A percentile compares a stretch with the other conserved stretches of the same genome.
Evolutionary conservation across 1,140 invertebrate species (phyloP).

Genomic region (Gryon sp.): DNA sequence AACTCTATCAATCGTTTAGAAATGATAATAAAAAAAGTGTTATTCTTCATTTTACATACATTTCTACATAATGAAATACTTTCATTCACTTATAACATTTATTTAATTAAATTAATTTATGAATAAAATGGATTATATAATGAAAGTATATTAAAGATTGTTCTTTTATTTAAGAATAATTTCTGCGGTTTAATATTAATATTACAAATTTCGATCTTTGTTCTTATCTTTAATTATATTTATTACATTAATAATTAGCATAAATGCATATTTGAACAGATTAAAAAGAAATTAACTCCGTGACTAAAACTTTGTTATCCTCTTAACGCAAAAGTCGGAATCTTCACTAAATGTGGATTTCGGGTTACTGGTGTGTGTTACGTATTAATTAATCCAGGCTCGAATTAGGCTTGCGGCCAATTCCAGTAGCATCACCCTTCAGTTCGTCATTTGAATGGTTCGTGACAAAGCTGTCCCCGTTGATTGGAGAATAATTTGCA

Average conservation of each 20-base stretch:
- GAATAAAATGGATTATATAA: no score
- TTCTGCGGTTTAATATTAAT: no score
- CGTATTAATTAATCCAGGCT: conserved; percentile 73
- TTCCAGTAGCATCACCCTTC: conserved; percentile 63
- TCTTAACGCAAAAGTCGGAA: conserved; percentile 45
- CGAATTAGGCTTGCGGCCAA: conserved; percentile 70
- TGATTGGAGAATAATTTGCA: conserved; percentile 55
- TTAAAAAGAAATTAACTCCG: no score
- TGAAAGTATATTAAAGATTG: no score
- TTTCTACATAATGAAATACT: not conserved
- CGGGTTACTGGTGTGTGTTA: conserved; percentile 66
- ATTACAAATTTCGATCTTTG: no score
- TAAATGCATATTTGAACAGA: no score
- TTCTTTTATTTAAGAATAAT: no score
- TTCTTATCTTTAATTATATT: no score
- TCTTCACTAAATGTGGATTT: conserved; percentile 66
- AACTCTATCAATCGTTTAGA: conserved; percentile 31
- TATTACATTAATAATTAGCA: no score
- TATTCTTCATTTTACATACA: conserved; percentile 1
- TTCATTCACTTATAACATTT: not conserved
- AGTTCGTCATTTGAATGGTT: conserved; percentile 46
- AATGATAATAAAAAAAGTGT: conserved; percentile 29
- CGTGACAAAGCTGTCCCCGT: conserved; percentile 29
- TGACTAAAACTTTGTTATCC: no score
- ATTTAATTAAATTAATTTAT: no score